Percentiles rank a stretch among this genome's conserved stretches.
Conservation (phyloP, 1,140 invertebrate species). For the Drosophila seguyi region DNA sequence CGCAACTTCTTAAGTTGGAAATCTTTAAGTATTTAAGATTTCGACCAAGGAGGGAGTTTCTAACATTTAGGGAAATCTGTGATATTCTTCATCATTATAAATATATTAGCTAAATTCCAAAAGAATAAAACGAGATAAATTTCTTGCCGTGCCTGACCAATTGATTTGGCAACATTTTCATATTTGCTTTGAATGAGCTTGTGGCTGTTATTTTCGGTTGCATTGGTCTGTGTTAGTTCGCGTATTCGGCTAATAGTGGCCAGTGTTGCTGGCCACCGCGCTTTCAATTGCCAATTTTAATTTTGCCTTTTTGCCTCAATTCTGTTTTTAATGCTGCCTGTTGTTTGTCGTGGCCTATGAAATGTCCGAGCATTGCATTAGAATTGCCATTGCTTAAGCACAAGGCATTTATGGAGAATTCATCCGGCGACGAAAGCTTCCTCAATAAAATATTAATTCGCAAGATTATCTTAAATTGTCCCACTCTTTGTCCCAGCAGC, state of each 20-base stretch:
- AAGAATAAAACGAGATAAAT: background rate
- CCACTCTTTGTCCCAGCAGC: background rate
- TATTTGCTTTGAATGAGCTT: conserved; percentile 61
- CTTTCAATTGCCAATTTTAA: conserved; percentile 70
- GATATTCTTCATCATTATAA: background rate
- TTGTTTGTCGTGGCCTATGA: conserved; percentile 18
- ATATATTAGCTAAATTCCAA: background rate
- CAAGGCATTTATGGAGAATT: conserved; percentile 18
- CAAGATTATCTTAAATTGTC: conserved; percentile 1
- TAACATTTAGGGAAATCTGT: background rate
- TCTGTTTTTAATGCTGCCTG: conserved; percentile 54
- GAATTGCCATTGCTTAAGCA: conserved; percentile 62
- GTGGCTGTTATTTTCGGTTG: conserved; percentile 17
- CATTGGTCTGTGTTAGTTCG: conserved; percentile 47
- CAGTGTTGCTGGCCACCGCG: conserved; percentile 39
- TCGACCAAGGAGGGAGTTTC: fast-evolving
- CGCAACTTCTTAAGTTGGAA: background rate
- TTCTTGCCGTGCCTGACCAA: conserved; percentile 41
- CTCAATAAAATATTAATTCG: conserved; percentile 18
- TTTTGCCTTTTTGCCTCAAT: conserved; percentile 46
- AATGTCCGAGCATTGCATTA: conserved; percentile 45
- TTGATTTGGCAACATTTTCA: conserved; percentile 79
- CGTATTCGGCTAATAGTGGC: conserved; percentile 58
- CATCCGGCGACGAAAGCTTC: conserved; percentile 15
- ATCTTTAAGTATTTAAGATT: background rate